Percentiles rank a stretch among this genome's conserved stretches.
These are phyloP conservation scores for Coboldia fuscipes DNA, from an alignment of 1,140 invertebrate species.

Conservation along the genomic window DNA sequence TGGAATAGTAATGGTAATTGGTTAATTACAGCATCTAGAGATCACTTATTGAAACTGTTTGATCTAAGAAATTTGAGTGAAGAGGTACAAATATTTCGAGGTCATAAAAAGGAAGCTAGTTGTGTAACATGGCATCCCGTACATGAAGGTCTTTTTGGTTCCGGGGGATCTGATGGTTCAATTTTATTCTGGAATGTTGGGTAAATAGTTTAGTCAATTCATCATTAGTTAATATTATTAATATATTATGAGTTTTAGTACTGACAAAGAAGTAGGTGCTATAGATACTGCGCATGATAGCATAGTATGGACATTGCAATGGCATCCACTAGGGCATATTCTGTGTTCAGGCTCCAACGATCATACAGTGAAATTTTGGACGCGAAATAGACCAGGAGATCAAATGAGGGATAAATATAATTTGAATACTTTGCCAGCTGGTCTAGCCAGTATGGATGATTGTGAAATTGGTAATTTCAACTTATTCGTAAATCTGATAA, in stretches of 20 bases:
- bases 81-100: constrained; percentile 90
- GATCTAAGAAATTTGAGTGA: constrained; percentile 86
- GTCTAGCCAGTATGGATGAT: constrained; percentile 45
- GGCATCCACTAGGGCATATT: constrained; percentile 98
- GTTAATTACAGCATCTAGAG: constrained; percentile 94
- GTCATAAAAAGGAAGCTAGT: constrained; percentile 96
- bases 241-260: constrained; percentile 28
- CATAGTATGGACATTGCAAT: constrained; percentile 95
- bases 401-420: constrained; percentile 94
- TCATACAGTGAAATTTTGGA: constrained; percentile 98
- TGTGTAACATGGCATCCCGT: constrained; percentile 95
- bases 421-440: constrained; percentile 75
- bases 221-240: background rate
- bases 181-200: constrained; percentile 98
- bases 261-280: constrained; percentile 92
- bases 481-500: too few species aligned
- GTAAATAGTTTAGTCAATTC: constrained; percentile 24
- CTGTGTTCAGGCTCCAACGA: constrained; percentile 96
- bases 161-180: constrained; percentile 91
- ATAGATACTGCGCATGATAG: constrained; percentile 98
- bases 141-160: constrained; percentile 89
- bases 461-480: constrained; percentile 39
- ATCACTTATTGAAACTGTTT: constrained; percentile 95
- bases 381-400: constrained; percentile 93
- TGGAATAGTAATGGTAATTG: constrained; percentile 99